A percentile compares a stretch with the other conserved stretches of the same genome.
Conservation (phyloP, 92 coral and sea anemone genomes). For the Paramuricea clavata region DNA sequence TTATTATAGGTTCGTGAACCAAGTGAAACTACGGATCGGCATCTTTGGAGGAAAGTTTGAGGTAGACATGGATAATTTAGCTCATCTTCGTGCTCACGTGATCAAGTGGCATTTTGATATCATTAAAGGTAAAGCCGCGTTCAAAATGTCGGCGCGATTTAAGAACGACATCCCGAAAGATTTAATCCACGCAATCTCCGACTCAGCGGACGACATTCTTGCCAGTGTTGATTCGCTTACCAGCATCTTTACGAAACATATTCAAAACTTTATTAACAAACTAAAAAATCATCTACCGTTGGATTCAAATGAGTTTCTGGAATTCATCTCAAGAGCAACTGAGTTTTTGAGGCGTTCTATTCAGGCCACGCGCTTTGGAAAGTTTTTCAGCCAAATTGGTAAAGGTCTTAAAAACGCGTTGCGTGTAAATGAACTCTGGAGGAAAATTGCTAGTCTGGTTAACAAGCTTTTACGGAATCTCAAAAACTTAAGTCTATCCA, state of each 20-base stretch:
- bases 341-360: slow-evolving; percentile 78
- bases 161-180: slow-evolving; percentile 98
- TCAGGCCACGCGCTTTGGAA: slow-evolving; percentile 80
- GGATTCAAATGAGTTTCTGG: slow-evolving; percentile 71
- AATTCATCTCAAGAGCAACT: slow-evolving; percentile 76
- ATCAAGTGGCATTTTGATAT: slow-evolving; percentile 76
- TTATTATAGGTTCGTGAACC: slow-evolving; percentile 66
- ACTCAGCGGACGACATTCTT: slow-evolving; percentile 84
- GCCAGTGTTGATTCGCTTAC: slow-evolving; percentile 77
- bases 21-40: slow-evolving; percentile 82
- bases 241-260: slow-evolving; percentile 76
- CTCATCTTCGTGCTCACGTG: slow-evolving; percentile 76
- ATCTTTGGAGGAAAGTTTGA: slow-evolving; percentile 95
- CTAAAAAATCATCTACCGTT: slow-evolving; percentile 76
- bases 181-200: slow-evolving; percentile 84
- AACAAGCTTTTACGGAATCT: slow-evolving; percentile 76
- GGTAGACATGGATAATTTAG: slow-evolving; percentile 80
- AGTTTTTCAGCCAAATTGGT: slow-evolving; percentile 77
- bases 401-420: slow-evolving; percentile 75
- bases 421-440: slow-evolving; percentile 76
- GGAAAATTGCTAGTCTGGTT: slow-evolving; percentile 73
- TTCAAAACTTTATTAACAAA: slow-evolving; percentile 75
- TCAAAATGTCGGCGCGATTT: slow-evolving; percentile 91
- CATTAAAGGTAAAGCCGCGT: slow-evolving; percentile 84
- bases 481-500: slow-evolving; percentile 78